phyloP scores from a whole-genome alignment of 2,888 invertebrate species.

The Zelleria hepariella region DNA sequence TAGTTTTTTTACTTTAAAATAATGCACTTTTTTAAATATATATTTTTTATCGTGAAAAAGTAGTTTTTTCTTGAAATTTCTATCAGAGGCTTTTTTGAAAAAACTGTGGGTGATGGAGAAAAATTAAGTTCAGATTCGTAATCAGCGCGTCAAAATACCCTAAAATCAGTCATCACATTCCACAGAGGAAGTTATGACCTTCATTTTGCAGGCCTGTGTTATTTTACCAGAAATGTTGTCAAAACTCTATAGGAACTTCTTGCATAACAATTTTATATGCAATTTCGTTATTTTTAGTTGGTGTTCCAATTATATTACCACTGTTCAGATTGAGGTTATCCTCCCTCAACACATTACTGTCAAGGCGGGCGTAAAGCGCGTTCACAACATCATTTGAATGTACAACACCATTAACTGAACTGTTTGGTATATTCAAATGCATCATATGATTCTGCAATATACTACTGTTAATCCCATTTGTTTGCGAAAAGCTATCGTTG shows the following conservation, averaged over 20 bases:
- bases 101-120: too few relatives aligned
- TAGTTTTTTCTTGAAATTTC: too few relatives aligned
- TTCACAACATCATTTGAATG: background rate
- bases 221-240: background rate
- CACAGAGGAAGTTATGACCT: background rate
- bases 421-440: background rate
- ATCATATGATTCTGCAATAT: background rate
- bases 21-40: too few relatives aligned
- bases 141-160: too few relatives aligned
- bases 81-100: too few relatives aligned
- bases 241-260: constrained; percentile 60
- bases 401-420: background rate
- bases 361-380: background rate
- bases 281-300: constrained; percentile 18
- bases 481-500: background rate
- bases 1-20: too few relatives aligned
- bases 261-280: constrained; percentile 46
- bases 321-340: background rate
- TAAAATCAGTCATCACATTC: too few relatives aligned
- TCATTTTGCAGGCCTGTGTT: too few relatives aligned
- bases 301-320: background rate
- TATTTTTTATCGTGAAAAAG: too few relatives aligned
- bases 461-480: background rate
- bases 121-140: too few relatives aligned
- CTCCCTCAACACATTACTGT: background rate